These are phyloP conservation scores for Lordiphosa andalusiaca DNA, from an alignment of 2,888 invertebrate species.

Conservation along the genomic window DNA sequence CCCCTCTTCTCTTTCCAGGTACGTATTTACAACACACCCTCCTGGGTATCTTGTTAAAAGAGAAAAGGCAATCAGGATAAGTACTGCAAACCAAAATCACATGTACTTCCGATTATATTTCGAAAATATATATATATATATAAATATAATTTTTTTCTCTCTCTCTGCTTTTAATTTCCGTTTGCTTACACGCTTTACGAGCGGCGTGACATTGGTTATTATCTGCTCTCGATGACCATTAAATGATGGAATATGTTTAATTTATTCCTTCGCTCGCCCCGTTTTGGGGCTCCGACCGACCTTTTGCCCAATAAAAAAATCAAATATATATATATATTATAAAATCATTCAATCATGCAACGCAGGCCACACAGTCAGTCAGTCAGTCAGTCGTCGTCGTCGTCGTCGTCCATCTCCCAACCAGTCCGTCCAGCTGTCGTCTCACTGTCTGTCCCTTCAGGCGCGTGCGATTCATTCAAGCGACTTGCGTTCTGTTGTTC, in stretches of 20 bases:
- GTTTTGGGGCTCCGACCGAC: constrained; percentile 22
- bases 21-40: background rate
- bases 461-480: constrained; percentile 55
- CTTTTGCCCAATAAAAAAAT: constrained; percentile 52
- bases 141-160: too few relatives aligned
- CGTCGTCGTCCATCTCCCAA: constrained; percentile 12
- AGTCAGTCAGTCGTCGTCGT: too few relatives aligned
- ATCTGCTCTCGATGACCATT: constrained; percentile 5
- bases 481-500: constrained; percentile 33
- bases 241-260: constrained; percentile 7
- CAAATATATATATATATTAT: constrained; percentile 33
- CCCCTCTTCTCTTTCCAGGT: background rate
- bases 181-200: constrained; percentile 3
- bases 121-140: too few relatives aligned
- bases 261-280: background rate
- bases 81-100: too few relatives aligned
- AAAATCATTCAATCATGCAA: constrained; percentile 64
- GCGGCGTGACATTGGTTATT: constrained; percentile 2
- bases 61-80: too few relatives aligned
- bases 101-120: background rate
- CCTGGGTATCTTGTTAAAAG: too few relatives aligned
- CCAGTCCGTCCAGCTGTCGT: constrained; percentile 3
- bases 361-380: constrained; percentile 24
- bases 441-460: constrained; percentile 16
- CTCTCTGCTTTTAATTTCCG: background rate